Evolutionary conservation across 1,140 invertebrate genomes (phyloP).

Genomic region (Archivesica marissinica): DNA sequence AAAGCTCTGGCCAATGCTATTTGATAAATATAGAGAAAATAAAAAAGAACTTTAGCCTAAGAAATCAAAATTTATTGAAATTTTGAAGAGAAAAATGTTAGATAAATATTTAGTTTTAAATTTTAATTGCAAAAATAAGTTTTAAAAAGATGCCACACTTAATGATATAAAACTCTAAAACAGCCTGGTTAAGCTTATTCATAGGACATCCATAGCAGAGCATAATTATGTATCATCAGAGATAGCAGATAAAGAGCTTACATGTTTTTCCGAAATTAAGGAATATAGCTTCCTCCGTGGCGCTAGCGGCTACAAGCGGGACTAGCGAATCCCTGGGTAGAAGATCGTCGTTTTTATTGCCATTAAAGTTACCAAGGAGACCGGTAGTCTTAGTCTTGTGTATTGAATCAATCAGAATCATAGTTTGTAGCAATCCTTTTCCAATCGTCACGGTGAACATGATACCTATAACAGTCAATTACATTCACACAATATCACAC

Average conservation of each 20-base stretch:
- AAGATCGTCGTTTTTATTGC: conserved; percentile 67
- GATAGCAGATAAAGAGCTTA: conserved; percentile 38
- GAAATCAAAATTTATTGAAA: no score
- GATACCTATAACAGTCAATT: conserved; percentile 40
- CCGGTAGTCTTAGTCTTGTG: conserved; percentile 57
- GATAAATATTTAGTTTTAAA: no score
- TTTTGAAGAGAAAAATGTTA: no score
- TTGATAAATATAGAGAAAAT: no score
- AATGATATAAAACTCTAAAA: no score
- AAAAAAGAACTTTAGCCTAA: no score
- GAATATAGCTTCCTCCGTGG: conserved; percentile 67
- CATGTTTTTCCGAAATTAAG: conserved; percentile 64
- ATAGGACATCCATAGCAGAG: neutral
- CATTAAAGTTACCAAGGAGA: conserved; percentile 72
- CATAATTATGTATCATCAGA: neutral
- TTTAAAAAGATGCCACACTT: no score
- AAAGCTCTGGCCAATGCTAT: no score
- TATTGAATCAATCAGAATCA: conserved; percentile 2
- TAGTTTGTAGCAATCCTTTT: conserved; percentile 43
- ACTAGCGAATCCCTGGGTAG: conserved; percentile 80
- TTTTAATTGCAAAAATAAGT: no score
- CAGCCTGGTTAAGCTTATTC: no score
- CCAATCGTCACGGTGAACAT: conserved; percentile 46
- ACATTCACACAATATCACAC: no score
- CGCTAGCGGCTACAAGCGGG: conserved; percentile 7